Evolutionary conservation across 2,797 vertebrate species (phyloP).

Genomic region (Chelon auratus): DNA sequence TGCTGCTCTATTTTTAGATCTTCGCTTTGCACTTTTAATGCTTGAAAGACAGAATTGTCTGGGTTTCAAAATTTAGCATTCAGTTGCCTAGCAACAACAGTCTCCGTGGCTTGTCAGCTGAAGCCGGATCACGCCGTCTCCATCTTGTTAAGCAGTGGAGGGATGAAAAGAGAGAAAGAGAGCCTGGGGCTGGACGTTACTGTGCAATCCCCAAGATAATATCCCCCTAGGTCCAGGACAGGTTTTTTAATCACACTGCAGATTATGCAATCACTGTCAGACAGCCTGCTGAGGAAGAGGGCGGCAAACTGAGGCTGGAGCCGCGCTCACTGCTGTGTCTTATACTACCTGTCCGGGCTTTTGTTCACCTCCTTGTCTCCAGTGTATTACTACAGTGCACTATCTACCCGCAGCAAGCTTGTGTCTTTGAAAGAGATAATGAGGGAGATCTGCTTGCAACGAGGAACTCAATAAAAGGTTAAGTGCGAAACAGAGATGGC

Average conservation of each 20-base stretch:
- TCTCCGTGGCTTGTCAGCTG: conserved; percentile 75
- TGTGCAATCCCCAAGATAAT: conserved; percentile 74
- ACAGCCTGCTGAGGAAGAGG: conserved; percentile 53
- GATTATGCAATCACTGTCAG: conserved; percentile 79
- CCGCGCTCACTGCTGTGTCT: conserved; percentile 34
- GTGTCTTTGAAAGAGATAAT: conserved; percentile 53
- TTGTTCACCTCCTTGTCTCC: conserved; percentile 45
- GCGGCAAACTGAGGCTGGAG: conserved; percentile 49
- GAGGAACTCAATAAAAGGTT: conserved; percentile 63
- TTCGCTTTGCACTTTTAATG: conserved; percentile 78
- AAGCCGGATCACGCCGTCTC: conserved; percentile 75
- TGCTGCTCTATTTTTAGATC: conserved; percentile 75
- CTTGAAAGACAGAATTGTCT: conserved; percentile 78
- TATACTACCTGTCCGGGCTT: conserved; percentile 57
- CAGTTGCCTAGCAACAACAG: conserved; percentile 85
- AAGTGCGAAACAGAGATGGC: conserved; percentile 47
- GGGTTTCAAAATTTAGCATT: conserved; percentile 86
- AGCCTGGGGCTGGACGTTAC: conserved; percentile 55
- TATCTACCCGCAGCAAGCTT: conserved; percentile 3
- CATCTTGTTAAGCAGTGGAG: conserved; percentile 74
- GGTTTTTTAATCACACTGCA: conserved; percentile 78
- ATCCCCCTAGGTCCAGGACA: conserved; percentile 68
- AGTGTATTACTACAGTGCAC: conserved; percentile 42
- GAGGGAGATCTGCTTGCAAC: conserved; percentile 50
- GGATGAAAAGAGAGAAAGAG: conserved; percentile 66